Evolutionary conservation across 2,888 invertebrate species (phyloP), one percentile per base, ranked within the genome.

Genomic region (Netelia melanura): DNA sequence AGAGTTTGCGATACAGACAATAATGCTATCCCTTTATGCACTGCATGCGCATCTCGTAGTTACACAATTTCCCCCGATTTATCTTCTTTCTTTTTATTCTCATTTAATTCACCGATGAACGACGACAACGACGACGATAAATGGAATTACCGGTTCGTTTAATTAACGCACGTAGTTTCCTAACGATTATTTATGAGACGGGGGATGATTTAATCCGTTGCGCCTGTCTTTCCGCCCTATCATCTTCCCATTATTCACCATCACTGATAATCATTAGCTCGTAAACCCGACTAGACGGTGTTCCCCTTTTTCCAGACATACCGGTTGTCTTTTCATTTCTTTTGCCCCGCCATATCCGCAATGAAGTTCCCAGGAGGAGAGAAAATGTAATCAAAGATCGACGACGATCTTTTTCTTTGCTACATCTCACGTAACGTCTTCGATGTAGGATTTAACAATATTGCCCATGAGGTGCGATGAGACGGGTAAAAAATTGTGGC

Each of bases 71-170:
- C 62, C 30, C 30, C 3, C 38, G 17, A 25, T 43, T 70, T 9
- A 17, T 84, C 65, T 56, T 62, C 54, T 72, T 74, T 64, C 23
- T 74, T 74, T 76, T 1, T 48, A 3, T 48, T 14, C n/a, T 54
- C 30, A 48, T 58, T 21, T 21, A 9, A 21, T 38, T 38, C 38
- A 38, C 38, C 38, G 58, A 6, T 64, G 38, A 9, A 21, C 1
- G 3, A 67, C 21, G 38, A 44, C 58, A 25, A 17, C 11, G 25
- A 44, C 64, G 30, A 23, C n/a, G 76, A 30, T 68, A 62, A 81
- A 77, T 84, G 56, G 56, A 74, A 81, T 70, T 68, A 80, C 65
- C 71, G 83, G 76, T 52, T 75, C 44, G 75, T 56, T 64, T 76
- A 71, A 72, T 76, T 71, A 80, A 70, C 75, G 54, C 64, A 23